A percentile compares a stretch with the other conserved stretches of the same genome.
Evolutionary conservation across 2,888 invertebrate genomes (phyloP).

Genomic region (Leucophora obtusa): DNA sequence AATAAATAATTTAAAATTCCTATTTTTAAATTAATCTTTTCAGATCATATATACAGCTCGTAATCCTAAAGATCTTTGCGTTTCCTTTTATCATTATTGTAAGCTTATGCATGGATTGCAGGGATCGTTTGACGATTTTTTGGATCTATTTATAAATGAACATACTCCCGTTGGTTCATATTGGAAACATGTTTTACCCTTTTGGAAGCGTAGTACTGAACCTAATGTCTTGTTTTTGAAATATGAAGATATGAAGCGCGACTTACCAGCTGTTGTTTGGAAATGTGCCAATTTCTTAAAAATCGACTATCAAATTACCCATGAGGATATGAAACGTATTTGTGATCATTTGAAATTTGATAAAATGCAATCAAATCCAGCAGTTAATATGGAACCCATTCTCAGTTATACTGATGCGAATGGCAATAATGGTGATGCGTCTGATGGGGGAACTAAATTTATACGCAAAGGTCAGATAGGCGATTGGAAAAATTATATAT

Average conservation of each 20-base stretch:
- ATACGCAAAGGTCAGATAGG: slow-evolving; percentile 89
- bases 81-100: slow-evolving; percentile 93
- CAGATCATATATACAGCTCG: slow-evolving; percentile 90
- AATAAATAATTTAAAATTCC: too few relatives aligned
- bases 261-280: slow-evolving; percentile 83
- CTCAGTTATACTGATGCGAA: slow-evolving; percentile 78
- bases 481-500: slow-evolving; percentile 88
- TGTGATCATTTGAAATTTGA: slow-evolving; percentile 88
- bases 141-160: slow-evolving; percentile 85
- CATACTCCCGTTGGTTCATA: slow-evolving; percentile 83
- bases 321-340: slow-evolving; percentile 84
- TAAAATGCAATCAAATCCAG: slow-evolving; percentile 89
- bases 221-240: slow-evolving; percentile 87
- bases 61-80: slow-evolving; percentile 93
- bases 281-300: slow-evolving; percentile 82
- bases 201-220: slow-evolving; percentile 85
- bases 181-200: slow-evolving; percentile 83
- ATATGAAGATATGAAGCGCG: slow-evolving; percentile 89
- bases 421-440: slow-evolving; percentile 44
- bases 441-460: slow-evolving; percentile 80
- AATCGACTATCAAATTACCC: slow-evolving; percentile 83
- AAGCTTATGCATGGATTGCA: slow-evolving; percentile 83
- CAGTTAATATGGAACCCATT: slow-evolving; percentile 86
- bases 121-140: slow-evolving; percentile 86
- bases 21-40: neutral